Conservation (phyloP, 2,113 vertebrate genomes). For the Vimba vimba region DNA sequence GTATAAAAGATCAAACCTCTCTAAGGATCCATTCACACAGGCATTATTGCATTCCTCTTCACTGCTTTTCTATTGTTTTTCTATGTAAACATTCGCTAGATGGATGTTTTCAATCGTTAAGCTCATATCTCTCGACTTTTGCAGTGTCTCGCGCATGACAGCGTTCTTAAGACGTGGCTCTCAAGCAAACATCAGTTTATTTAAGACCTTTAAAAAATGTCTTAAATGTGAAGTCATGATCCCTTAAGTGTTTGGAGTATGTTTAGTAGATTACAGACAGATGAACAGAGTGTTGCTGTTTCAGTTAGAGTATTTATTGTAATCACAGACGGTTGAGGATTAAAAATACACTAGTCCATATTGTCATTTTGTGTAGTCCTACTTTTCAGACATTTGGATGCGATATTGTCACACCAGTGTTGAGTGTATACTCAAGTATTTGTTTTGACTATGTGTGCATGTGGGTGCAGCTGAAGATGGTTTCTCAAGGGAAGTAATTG, state of each 20-base stretch:
- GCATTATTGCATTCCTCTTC: too few species aligned
- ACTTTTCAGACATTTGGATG: not conserved
- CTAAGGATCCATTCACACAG: not conserved
- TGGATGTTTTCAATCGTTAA: too few species aligned
- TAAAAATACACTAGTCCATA: not conserved
- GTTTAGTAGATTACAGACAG: not conserved
- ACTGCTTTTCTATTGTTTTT: too few species aligned
- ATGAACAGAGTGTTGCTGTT: not conserved
- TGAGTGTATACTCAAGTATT: not conserved
- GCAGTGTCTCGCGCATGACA: too few species aligned
- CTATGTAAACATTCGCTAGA: too few species aligned
- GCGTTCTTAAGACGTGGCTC: too few species aligned
- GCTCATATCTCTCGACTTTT: too few species aligned
- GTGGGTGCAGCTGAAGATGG: slow-evolving; percentile 33
- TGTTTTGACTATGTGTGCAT: slow-evolving; percentile 2
- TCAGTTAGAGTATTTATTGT: not conserved
- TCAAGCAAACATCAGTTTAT: too few species aligned
- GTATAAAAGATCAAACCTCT: not conserved
- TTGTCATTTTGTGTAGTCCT: not conserved
- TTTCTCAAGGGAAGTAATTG: slow-evolving; percentile 66
- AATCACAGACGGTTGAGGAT: not conserved
- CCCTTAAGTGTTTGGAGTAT: not conserved
- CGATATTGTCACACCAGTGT: not conserved
- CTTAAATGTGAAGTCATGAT: not conserved
- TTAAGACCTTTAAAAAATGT: not conserved